These are phyloP conservation scores for Pseudomyrmex pallidus DNA, from an alignment of 1,140 invertebrate genomes.

Conservation along the genomic window DNA sequence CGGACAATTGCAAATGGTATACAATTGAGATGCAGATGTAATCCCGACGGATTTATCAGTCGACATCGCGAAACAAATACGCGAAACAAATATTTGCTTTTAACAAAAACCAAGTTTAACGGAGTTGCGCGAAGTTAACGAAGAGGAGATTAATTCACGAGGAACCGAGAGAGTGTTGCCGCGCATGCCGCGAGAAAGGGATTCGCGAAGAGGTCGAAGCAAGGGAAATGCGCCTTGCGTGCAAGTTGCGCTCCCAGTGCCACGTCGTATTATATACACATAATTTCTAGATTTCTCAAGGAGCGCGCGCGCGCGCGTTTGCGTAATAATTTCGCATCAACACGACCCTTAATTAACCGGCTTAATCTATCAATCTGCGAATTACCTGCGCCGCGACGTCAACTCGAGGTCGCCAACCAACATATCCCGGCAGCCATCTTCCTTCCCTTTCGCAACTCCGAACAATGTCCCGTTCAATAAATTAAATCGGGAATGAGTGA, in stretches of 20 bases:
- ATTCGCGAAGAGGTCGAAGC: slow-evolving; percentile 33
- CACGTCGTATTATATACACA: slow-evolving; percentile 34
- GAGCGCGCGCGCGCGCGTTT: slow-evolving; percentile 58
- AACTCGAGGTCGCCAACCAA: slow-evolving; percentile 42
- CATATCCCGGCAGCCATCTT: slow-evolving; percentile 30
- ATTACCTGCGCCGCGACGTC: slow-evolving; percentile 57
- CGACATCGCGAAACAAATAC: no score
- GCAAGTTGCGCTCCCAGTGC: slow-evolving; percentile 38
- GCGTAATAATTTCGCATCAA: slow-evolving; percentile 61
- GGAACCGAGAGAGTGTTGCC: neutral
- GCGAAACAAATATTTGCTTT: no score
- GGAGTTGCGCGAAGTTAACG: neutral
- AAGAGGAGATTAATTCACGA: slow-evolving; percentile 7
- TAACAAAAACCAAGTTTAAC: no score
- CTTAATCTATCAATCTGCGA: slow-evolving; percentile 68
- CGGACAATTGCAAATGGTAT: no score
- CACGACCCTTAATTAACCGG: slow-evolving; percentile 69
- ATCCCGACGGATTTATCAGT: no score
- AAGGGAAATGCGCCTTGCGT: slow-evolving; percentile 42
- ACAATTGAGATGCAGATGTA: no score
- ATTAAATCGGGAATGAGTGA: neutral
- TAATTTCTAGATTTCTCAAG: slow-evolving; percentile 70
- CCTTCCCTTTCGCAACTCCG: neutral
- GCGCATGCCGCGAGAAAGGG: neutral
- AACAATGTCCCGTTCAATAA: neutral